Evolutionary conservation across 2,888 invertebrate genomes (phyloP).

Genomic region (Magallana nippona): DNA sequence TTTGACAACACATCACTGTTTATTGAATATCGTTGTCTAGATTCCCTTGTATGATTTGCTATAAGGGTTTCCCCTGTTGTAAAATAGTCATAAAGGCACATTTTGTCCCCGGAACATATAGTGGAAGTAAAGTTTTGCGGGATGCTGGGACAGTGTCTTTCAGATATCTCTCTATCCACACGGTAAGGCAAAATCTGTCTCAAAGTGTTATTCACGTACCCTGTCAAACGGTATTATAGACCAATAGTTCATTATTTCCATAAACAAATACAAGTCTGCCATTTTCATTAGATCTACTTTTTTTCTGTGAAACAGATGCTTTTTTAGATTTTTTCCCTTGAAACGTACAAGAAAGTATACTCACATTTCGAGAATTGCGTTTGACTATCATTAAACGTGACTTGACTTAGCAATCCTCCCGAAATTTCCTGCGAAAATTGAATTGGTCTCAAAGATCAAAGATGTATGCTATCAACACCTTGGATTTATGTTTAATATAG

Average conservation of each 20-base stretch:
- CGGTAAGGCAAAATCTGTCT: neutral
- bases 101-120: neutral
- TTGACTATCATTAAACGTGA: too few species aligned
- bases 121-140: neutral
- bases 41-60: neutral
- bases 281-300: too few species aligned
- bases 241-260: too few species aligned
- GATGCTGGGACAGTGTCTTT: neutral
- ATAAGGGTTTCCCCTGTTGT: neutral
- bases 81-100: neutral
- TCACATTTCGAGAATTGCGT: too few species aligned
- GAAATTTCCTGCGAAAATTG: neutral
- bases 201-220: neutral
- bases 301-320: too few species aligned
- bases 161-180: neutral
- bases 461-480: too few species aligned
- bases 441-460: too few species aligned
- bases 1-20: neutral
- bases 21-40: neutral
- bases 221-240: neutral
- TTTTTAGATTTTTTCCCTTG: too few species aligned
- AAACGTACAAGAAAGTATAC: too few species aligned
- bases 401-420: neutral
- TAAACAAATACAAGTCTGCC: too few species aligned
- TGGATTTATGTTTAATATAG: neutral